A percentile compares a stretch with the other conserved stretches of the same genome.
These are phyloP conservation scores for Clarias pachynema DNA, from an alignment of 2,797 vertebrate species.

Conservation along the genomic window DNA sequence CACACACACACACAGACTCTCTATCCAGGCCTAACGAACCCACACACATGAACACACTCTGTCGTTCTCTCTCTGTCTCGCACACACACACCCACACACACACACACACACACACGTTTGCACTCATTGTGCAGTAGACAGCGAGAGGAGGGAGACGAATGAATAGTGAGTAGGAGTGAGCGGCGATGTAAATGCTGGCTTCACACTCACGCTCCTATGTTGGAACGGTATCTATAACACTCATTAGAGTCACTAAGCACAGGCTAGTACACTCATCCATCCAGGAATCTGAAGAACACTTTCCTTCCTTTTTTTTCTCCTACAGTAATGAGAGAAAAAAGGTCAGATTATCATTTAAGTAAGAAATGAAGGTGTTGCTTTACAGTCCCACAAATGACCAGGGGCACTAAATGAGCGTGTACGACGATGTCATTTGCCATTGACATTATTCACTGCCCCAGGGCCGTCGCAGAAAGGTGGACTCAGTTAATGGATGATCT, in stretches of 20 bases:
- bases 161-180: slow-evolving; percentile 58
- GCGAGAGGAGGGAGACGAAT: slow-evolving; percentile 51
- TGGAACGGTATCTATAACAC: slow-evolving; percentile 61
- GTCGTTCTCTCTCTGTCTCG: slow-evolving; percentile 12
- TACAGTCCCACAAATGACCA: slow-evolving; percentile 89
- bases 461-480: slow-evolving; percentile 93
- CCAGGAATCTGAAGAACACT: slow-evolving; percentile 62
- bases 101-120: slow-evolving; percentile 56
- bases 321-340: slow-evolving; percentile 83
- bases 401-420: slow-evolving; percentile 92
- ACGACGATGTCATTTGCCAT: slow-evolving; percentile 98
- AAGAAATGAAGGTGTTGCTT: slow-evolving; percentile 70
- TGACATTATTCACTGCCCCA: slow-evolving; percentile 98
- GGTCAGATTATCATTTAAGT: slow-evolving; percentile 85
- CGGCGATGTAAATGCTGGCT: slow-evolving; percentile 59
- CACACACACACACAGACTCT: slow-evolving; percentile 56
- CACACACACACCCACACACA: slow-evolving; percentile 24
- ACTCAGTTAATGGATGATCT: slow-evolving; percentile 98
- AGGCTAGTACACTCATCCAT: slow-evolving; percentile 62
- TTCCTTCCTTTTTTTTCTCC: slow-evolving; percentile 63
- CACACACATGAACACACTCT: slow-evolving; percentile 30
- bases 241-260: slow-evolving; percentile 65
- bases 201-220: slow-evolving; percentile 55
- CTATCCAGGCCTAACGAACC: slow-evolving; percentile 42
- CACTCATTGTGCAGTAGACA: slow-evolving; percentile 52